Percentiles rank a stretch among this genome's conserved stretches.
Conservation (phyloP, 1,140 invertebrate species). For the Pachyrhynchus sulphureomaculatus region DNA sequence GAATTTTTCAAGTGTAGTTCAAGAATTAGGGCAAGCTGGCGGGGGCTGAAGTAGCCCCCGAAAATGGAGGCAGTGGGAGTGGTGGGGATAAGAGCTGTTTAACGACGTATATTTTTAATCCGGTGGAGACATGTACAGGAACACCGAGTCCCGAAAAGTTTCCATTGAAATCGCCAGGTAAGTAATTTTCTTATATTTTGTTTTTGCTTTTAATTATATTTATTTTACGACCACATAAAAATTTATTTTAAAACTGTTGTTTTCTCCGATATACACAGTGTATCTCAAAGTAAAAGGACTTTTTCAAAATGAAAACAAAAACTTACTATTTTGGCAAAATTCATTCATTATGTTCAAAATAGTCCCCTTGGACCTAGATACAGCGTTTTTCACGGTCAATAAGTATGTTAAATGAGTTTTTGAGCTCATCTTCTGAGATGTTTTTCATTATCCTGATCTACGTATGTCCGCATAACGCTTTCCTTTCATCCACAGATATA, state of each 20-base stretch:
- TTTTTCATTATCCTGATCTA: too few relatives aligned
- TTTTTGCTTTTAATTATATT: not conserved
- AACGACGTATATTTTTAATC: constrained; percentile 51
- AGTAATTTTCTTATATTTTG: not conserved
- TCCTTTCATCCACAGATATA: too few relatives aligned
- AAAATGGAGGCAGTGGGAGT: constrained; percentile 34
- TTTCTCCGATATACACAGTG: too few relatives aligned
- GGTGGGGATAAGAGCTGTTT: constrained; percentile 47
- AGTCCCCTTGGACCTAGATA: too few relatives aligned
- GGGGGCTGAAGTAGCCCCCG: constrained; percentile 41
- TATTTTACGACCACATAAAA: not conserved
- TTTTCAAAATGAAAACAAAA: too few relatives aligned
- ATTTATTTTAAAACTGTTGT: not conserved
- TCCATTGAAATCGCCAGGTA: constrained; percentile 20
- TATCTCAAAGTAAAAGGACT: too few relatives aligned
- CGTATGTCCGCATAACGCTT: too few relatives aligned
- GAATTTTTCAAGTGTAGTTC: not conserved
- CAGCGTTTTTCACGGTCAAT: too few relatives aligned
- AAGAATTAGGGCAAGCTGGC: constrained; percentile 44
- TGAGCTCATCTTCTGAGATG: too few relatives aligned
- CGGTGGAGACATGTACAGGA: constrained; percentile 49
- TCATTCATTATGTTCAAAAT: too few relatives aligned
- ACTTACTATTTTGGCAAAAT: too few relatives aligned
- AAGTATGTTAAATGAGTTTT: too few relatives aligned
- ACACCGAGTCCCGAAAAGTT: constrained; percentile 46